Evolutionary conservation across 2,888 invertebrate genomes (phyloP), one percentile per base, ranked within the genome.

Genomic region (Electrophaes corylata): DNA sequence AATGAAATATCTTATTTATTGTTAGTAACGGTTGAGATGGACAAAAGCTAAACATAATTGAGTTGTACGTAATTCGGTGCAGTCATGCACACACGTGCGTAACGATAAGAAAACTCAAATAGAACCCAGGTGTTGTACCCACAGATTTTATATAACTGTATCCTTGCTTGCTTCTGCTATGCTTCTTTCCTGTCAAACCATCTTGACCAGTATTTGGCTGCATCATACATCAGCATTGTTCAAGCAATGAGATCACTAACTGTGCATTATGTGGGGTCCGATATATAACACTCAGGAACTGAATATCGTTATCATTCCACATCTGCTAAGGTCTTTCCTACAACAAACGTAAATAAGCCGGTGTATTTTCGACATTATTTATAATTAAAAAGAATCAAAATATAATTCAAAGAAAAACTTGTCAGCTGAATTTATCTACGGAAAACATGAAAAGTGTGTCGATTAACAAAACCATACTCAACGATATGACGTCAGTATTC

Each of bases 401-500:
- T n/a, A 23, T 23, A 3, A 5, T 3, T 23, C 6, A 23, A 23
- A 23, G 23, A 23, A 35, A 31, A 31, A 31, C 31, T 31, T n/a
- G n/a, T n/a, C 20, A 4, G 20, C 5, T 3, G 31, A n/a, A 31
- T 31, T 31, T 31, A 31, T 31, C n/a, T 31, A 31, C 31, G 31
- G 31, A 11, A 20, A 20, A 20, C 20, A 37, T 19, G 6, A 48
- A 29, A 57, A 46, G 33, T 46, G 44, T 40, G 33, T 35, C 29
- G 40, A 37, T 20, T 20, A 20, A 43, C 39, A 51, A 51, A 60
- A 59, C 55, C 37, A 33, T 37, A 35, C 33, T 40, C 8, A 47
- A 49, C 8, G 26, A 6, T 3, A 10, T 64, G 64, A 60, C 66
- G 64, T 55, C 50, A 64, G 31, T 12, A 33, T 47, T 53, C 41